Evolutionary conservation across 30 jellyfish, hydroid and myxozoan species (phyloP), one percentile per base, ranked within the genome.

Genomic region (Hydra vulgaris): DNA sequence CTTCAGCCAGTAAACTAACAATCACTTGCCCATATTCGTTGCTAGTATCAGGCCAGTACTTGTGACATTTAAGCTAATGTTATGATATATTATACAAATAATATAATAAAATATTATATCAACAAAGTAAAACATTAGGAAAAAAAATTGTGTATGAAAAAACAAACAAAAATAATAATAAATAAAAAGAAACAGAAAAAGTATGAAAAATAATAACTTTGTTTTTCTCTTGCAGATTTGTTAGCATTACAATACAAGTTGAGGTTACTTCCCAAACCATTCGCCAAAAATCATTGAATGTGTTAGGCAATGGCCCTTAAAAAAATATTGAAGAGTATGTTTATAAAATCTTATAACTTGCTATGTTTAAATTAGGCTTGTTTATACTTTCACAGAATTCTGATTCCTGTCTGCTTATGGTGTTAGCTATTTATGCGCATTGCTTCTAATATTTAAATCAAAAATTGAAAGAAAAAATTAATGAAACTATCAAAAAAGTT

Each of bases 1-100:
- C 97, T 18, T 86, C 83, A 21, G 94, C 84, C 25, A 75, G 74
- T 74, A 75, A 78, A 1, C 94, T 61, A 40, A 90, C 97, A 17
- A 80, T 56, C 15, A 90, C 81, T 17, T 90, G 94, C 4, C 97
- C 95, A 79, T 90, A 90, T 70, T 90, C 97, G 0, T 70, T 72
- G 69, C 89, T 74, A 52, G 86, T 95, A 69, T 90, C 97, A 40
- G 97, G 97, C 97, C 97, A 90, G 79, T 90, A 90, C 82, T 85
- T 90, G 95, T 90, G 97, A 53, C 97, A 90, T 53, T 90, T 90
- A 23, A 90, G 74, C 97, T 90, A 72, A 25, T 67, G 61, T 15
- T 21, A 0, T 53, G 72, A 16, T 0, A 75, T 17, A 0, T 16
- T 17, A 0, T 16, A 17, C 23, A 17, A 61, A 61, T 61, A n/a